phyloP scores from a whole-genome alignment of 2,113 vertebrate genomes.

The Callorhinus ursinus region DNA sequence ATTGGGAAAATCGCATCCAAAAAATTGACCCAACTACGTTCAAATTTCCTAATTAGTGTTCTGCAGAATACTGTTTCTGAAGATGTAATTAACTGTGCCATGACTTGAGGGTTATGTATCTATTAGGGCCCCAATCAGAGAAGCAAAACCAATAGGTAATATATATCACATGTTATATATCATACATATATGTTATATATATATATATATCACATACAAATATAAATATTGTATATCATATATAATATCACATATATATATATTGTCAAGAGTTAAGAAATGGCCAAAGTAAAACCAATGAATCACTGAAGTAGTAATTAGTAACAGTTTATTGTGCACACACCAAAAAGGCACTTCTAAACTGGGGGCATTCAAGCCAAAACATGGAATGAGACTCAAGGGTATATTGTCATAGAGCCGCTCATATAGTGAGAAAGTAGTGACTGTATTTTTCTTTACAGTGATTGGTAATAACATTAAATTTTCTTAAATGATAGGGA shows the following conservation, averaged over 20 bases:
- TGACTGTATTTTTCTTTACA: not conserved
- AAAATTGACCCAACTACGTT: not conserved
- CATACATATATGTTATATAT: not conserved
- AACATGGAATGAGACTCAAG: no score
- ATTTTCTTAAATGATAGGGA: not conserved
- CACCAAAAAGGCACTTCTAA: not conserved
- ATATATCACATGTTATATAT: not conserved
- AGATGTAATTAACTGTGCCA: not conserved
- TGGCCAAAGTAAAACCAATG: not conserved
- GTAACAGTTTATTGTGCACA: not conserved
- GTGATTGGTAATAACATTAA: not conserved
- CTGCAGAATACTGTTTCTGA: not conserved
- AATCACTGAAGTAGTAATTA: not conserved
- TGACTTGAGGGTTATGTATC: not conserved
- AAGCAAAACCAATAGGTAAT: not conserved
- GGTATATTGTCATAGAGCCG: not conserved
- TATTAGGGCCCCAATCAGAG: not conserved
- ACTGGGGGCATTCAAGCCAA: not conserved
- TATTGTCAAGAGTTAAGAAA: not conserved
- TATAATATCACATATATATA: not conserved
- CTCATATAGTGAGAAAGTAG: not conserved
- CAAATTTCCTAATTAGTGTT: conserved; percentile 10
- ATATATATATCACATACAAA: not conserved
- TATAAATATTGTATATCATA: not conserved
- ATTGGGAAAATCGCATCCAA: not conserved